Percentiles rank a stretch among this genome's conserved stretches.
These are phyloP conservation scores for Stegana nigrithorax DNA, from an alignment of 2,888 invertebrate genomes.

Conservation along the genomic window DNA sequence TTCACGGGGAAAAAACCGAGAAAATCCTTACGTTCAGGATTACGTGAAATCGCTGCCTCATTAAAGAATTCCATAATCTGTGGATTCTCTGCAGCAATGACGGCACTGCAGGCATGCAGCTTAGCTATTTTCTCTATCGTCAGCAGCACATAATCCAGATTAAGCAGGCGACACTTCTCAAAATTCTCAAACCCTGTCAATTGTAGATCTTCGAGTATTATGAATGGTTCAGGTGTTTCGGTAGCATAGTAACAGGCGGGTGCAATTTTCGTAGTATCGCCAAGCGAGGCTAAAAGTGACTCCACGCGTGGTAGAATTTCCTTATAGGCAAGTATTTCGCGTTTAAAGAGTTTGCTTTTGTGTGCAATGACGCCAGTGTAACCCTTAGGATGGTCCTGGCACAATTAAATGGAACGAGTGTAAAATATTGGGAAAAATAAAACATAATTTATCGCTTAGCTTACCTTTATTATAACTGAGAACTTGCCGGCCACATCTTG, in stretches of 20 bases:
- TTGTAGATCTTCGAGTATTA: slow-evolving; percentile 72
- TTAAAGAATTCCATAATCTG: slow-evolving; percentile 61
- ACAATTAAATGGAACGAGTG: neutral
- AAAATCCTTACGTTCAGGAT: slow-evolving; percentile 65
- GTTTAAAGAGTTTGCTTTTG: slow-evolving; percentile 65
- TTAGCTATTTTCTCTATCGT: slow-evolving; percentile 71
- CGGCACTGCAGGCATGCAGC: slow-evolving; percentile 71
- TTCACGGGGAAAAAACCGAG: slow-evolving; percentile 65
- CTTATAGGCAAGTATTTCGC: slow-evolving; percentile 65
- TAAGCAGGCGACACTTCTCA: slow-evolving; percentile 71
- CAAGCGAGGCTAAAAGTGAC: slow-evolving; percentile 57
- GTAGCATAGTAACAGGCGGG: slow-evolving; percentile 66
- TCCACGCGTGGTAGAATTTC: slow-evolving; percentile 63
- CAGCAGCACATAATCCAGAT: slow-evolving; percentile 70
- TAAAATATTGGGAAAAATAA: neutral
- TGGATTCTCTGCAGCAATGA: slow-evolving; percentile 55
- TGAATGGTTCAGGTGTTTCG: slow-evolving; percentile 64
- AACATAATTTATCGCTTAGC: neutral
- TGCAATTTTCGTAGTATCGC: slow-evolving; percentile 62
- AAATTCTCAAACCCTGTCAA: slow-evolving; percentile 71
- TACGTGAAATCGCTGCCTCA: slow-evolving; percentile 64
- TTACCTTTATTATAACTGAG: slow-evolving; percentile 65
- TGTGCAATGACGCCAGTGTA: slow-evolving; percentile 64
- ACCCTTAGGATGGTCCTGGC: slow-evolving; percentile 66
- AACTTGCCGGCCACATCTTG: slow-evolving; percentile 56